Percentiles rank a stretch among this genome's conserved stretches.
phyloP scores from a whole-genome alignment of 2,888 invertebrate species.

The Cataglyphis rosenhaueri region DNA sequence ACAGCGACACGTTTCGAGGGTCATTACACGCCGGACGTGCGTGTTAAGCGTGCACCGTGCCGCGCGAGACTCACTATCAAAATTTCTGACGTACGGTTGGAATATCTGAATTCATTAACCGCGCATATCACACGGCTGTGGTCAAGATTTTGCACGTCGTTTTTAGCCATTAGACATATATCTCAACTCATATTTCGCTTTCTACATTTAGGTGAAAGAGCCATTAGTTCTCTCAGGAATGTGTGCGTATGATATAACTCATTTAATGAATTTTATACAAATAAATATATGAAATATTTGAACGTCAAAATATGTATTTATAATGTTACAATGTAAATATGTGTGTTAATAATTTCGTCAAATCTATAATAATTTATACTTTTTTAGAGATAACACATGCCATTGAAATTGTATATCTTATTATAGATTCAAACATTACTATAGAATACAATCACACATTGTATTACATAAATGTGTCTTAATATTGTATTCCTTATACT shows the following conservation, averaged over 20 bases:
- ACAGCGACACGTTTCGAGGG: constrained; percentile 67
- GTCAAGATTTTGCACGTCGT: neutral
- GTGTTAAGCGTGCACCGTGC: constrained; percentile 46
- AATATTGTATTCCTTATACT: too few relatives aligned
- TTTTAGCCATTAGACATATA: neutral
- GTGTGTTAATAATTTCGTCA: neutral
- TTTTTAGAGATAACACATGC: neutral
- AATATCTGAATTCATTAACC: constrained; percentile 32
- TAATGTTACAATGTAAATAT: neutral
- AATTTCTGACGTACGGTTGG: constrained; percentile 43
- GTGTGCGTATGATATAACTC: too few relatives aligned
- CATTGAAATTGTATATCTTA: neutral
- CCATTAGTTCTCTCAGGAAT: neutral
- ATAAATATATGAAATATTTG: neutral
- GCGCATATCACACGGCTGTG: neutral
- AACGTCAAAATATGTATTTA: neutral
- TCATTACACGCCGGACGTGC: constrained; percentile 60
- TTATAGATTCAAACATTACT: neutral
- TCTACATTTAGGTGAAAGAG: neutral
- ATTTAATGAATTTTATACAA: neutral
- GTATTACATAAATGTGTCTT: neutral
- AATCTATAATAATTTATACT: neutral
- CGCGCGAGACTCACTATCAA: constrained; percentile 36
- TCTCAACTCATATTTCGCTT: neutral
- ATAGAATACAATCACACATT: neutral